A percentile compares a stretch with the other conserved stretches of the same genome.
Evolutionary conservation across 2,113 vertebrate genomes (phyloP).

Genomic region (Sprattus sprattus): DNA sequence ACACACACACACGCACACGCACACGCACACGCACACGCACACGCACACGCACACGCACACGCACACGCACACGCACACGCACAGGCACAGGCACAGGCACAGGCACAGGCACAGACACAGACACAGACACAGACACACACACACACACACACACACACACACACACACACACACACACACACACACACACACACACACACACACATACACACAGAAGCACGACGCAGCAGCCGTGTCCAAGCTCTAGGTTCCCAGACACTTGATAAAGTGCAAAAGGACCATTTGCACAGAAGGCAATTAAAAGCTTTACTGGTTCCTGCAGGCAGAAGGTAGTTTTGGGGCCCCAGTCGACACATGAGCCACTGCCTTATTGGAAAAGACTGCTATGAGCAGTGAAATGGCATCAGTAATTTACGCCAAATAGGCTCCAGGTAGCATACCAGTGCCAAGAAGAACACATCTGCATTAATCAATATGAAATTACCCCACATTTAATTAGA

Average conservation of each 20-base stretch:
- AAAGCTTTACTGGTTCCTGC: conserved; percentile 98
- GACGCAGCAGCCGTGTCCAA: conserved; percentile 46
- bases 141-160: conserved; percentile 21
- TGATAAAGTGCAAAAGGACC: conserved; percentile 77
- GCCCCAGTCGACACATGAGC: conserved; percentile 92
- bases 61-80: conserved; percentile 12
- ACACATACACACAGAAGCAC: background rate
- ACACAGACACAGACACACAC: background rate
- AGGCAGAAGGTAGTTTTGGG: conserved; percentile 94
- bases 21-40: conserved; percentile 21
- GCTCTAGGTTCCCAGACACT: conserved; percentile 68
- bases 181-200: conserved; percentile 26
- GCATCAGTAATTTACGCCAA: conserved; percentile 89
- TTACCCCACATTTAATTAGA: conserved; percentile 72
- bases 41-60: background rate
- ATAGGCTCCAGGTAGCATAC: conserved; percentile 84
- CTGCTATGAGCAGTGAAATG: conserved; percentile 86
- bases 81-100: too few species aligned
- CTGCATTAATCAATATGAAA: conserved; percentile 81
- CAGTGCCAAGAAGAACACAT: conserved; percentile 77
- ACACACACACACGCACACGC: conserved; percentile 43
- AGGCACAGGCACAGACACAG: conserved; percentile 51
- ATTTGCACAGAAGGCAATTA: conserved; percentile 99
- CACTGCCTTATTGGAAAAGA: conserved; percentile 89
- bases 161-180: conserved; percentile 42